Evolutionary conservation across 2,797 vertebrate species (phyloP).

Genomic region (Eleutherodactylus coqui): DNA sequence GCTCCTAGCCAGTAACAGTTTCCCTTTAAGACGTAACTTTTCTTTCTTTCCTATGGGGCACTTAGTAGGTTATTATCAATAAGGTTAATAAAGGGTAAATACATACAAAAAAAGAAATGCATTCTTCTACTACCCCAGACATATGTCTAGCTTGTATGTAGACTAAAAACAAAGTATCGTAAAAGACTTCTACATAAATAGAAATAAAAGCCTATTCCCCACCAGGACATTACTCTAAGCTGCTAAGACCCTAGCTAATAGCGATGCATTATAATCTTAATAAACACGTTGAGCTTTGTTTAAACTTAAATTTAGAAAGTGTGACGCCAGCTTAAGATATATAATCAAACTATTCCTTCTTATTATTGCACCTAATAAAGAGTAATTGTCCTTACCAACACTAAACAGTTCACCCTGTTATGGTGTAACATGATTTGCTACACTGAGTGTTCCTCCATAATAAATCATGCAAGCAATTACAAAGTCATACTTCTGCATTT

Average conservation of each 20-base stretch:
- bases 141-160: not conserved
- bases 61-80: not conserved
- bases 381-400: constrained; percentile 52
- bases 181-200: not conserved
- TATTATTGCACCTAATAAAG: constrained; percentile 61
- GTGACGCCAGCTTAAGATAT: constrained; percentile 48
- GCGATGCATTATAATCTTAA: constrained; percentile 49
- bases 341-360: constrained; percentile 46
- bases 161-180: not conserved
- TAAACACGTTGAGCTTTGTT: constrained; percentile 54
- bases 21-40: too few species aligned
- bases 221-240: constrained; percentile 23
- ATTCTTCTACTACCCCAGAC: not conserved
- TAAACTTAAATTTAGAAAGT: constrained; percentile 49
- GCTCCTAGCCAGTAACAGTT: too few species aligned
- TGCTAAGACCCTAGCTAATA: constrained; percentile 51
- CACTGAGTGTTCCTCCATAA: constrained; percentile 64
- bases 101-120: not conserved
- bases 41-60: not conserved
- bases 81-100: not conserved
- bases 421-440: constrained; percentile 62
- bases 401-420: constrained; percentile 39
- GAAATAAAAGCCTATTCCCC: not conserved
- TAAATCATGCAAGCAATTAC: constrained; percentile 72
- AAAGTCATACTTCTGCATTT: constrained; percentile 68